Evolutionary conservation across 2,113 vertebrate genomes (phyloP).

Genomic region (Chaetodon auriga): DNA sequence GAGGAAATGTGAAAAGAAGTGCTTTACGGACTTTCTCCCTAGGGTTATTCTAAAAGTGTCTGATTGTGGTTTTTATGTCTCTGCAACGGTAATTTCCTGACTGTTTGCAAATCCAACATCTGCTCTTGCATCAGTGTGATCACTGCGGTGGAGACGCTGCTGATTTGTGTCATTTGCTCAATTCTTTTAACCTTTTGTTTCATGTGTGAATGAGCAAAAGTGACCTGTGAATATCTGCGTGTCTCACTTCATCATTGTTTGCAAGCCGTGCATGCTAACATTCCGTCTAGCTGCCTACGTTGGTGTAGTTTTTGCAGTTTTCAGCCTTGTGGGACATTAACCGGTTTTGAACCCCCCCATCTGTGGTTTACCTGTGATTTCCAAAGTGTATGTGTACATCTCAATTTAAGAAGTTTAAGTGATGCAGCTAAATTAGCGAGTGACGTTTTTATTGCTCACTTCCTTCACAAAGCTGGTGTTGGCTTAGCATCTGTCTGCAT

Average conservation of each 20-base stretch:
- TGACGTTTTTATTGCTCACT: not conserved
- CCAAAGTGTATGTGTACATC: not conserved
- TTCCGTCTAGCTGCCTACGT: not conserved
- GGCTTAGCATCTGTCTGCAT: slow-evolving; percentile 15
- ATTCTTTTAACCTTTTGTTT: not conserved
- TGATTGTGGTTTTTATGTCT: not conserved
- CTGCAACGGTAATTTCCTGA: not conserved
- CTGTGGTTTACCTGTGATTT: not conserved
- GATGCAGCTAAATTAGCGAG: not conserved
- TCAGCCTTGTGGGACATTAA: not conserved
- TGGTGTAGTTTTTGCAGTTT: not conserved
- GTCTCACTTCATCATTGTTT: not conserved
- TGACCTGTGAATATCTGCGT: not conserved
- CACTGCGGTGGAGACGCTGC: not conserved
- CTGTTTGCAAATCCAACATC: not conserved
- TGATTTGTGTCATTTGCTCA: not conserved
- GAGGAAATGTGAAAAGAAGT: slow-evolving; percentile 5
- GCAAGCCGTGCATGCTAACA: not conserved
- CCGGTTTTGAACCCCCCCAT: not conserved
- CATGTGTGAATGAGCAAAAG: not conserved
- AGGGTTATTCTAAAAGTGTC: not conserved
- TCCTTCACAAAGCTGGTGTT: not conserved
- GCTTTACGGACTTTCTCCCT: not conserved
- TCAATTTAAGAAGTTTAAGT: not conserved
- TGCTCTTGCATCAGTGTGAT: not conserved